Evolutionary conservation across 1,140 invertebrate species (phyloP).

Genomic region (Lethrus apterus): DNA sequence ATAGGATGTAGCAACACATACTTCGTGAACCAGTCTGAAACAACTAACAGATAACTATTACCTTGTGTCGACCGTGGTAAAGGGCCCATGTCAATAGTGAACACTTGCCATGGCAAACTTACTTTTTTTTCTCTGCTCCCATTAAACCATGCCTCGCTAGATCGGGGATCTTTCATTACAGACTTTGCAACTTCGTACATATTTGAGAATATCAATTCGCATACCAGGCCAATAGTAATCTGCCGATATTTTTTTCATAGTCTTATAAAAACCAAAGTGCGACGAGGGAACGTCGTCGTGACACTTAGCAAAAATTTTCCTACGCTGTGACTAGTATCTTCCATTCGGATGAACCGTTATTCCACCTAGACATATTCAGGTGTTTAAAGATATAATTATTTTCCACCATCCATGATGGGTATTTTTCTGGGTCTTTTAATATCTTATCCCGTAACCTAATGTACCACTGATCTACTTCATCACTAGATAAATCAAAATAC

Average conservation of each 20-base stretch:
- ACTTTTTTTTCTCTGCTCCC: constrained; percentile 10
- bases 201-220: neutral
- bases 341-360: too few relatives aligned
- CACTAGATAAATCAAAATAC: too few relatives aligned
- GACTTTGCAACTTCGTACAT: neutral
- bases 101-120: constrained; percentile 12
- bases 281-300: neutral
- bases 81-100: constrained; percentile 15
- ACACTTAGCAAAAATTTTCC: neutral
- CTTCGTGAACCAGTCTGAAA: constrained; percentile 11
- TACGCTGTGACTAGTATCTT: neutral
- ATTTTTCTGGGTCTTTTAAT: too few relatives aligned
- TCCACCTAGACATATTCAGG: too few relatives aligned
- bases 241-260: neutral
- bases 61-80: constrained; percentile 11
- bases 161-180: too few relatives aligned
- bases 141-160: constrained; percentile 12
- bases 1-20: constrained; percentile 5
- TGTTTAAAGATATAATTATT: too few relatives aligned
- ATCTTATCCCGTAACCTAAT: too few relatives aligned
- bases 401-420: too few relatives aligned
- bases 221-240: neutral
- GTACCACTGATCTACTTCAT: too few relatives aligned
- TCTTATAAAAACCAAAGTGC: neutral
- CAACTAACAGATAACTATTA: constrained; percentile 14